A percentile compares a stretch with the other conserved stretches of the same genome.
phyloP scores from a whole-genome alignment of 1,140 invertebrate genomes.

The Helicoverpa armigera region DNA sequence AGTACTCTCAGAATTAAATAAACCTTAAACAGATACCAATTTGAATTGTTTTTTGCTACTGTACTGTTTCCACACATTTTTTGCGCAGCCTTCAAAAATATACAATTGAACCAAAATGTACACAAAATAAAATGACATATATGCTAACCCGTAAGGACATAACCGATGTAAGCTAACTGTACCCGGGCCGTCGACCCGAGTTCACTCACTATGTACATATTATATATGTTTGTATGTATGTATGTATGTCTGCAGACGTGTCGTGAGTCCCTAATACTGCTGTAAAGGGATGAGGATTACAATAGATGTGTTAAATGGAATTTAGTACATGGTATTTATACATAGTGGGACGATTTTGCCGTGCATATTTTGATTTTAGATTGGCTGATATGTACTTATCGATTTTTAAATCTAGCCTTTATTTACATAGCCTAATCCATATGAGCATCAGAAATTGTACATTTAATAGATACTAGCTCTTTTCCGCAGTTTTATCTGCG shows the following conservation, averaged over 20 bases:
- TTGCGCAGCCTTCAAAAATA: no score
- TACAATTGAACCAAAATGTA: neutral
- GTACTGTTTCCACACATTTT: no score
- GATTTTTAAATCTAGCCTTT: no score
- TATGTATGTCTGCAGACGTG: constrained; percentile 19
- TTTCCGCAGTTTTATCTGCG: no score
- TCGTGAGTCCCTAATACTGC: constrained; percentile 26
- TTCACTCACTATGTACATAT: neutral
- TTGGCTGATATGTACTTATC: no score
- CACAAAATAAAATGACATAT: neutral
- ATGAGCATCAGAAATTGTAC: no score
- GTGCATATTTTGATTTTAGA: no score
- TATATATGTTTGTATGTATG: neutral
- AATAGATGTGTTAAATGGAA: neutral
- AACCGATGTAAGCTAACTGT: constrained; percentile 20
- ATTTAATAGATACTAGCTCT: no score
- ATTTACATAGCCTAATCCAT: no score
- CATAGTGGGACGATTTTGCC: neutral
- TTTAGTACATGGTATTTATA: neutral
- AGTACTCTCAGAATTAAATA: no score
- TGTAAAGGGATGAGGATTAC: constrained; percentile 8
- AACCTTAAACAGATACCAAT: no score
- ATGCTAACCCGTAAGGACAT: constrained; percentile 10
- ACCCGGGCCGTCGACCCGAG: constrained; percentile 13
- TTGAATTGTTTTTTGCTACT: no score